Conservation (phyloP, 2,888 invertebrate genomes). For the Cinara cedri region DNA sequence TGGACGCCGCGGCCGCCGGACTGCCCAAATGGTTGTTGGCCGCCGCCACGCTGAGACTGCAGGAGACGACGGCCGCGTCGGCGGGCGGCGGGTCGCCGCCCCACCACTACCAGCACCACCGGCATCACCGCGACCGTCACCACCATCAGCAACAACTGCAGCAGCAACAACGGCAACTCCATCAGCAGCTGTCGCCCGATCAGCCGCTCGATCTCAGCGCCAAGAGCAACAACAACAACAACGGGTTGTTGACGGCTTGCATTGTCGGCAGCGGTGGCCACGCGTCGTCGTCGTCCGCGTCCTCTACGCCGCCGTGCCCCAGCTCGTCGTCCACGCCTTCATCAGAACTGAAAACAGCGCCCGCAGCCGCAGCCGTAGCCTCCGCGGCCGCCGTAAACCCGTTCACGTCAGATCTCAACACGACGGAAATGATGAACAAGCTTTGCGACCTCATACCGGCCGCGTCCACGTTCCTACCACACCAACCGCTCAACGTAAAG, state of each 20-base stretch:
- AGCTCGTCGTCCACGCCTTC: constrained; percentile 59
- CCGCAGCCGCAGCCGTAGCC: neutral
- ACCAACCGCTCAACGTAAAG: constrained; percentile 34
- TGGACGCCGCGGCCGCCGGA: constrained; percentile 61
- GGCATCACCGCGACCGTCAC: constrained; percentile 59
- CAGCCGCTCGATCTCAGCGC: constrained; percentile 87
- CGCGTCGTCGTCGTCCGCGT: constrained; percentile 57
- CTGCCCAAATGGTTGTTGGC: constrained; percentile 48
- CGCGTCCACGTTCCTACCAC: constrained; percentile 49
- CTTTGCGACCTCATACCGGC: constrained; percentile 30
- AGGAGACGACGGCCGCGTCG: constrained; percentile 38
- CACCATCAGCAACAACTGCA: constrained; percentile 58
- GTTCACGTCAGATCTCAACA: constrained; percentile 55
- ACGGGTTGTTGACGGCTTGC: constrained; percentile 11
- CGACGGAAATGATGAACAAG: constrained; percentile 37
- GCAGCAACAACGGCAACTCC: constrained; percentile 62
- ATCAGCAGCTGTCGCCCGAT: constrained; percentile 66
- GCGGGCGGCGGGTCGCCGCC: constrained; percentile 14
- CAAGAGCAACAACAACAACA: constrained; percentile 65
- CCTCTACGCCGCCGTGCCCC: constrained; percentile 59
- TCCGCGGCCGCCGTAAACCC: constrained; percentile 32
- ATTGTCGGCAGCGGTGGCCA: neutral
- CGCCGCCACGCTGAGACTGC: constrained; percentile 58
- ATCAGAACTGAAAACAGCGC: constrained; percentile 59
- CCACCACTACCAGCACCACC: neutral